Percentiles rank a stretch among this genome's conserved stretches.
These are phyloP conservation scores for Morone saxatilis DNA, from an alignment of 2,113 vertebrate genomes.

Conservation along the genomic window DNA sequence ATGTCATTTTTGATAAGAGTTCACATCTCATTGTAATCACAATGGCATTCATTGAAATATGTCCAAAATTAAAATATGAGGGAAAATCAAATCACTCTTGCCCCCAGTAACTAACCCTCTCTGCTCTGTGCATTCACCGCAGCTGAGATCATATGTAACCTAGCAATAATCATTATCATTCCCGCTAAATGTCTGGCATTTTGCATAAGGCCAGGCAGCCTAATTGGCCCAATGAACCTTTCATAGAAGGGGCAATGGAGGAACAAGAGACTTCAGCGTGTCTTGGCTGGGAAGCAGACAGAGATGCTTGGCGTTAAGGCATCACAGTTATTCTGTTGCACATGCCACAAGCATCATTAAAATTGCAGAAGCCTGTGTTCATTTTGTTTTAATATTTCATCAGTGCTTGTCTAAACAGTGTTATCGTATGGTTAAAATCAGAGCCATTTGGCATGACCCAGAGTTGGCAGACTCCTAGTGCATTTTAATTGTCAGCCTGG, in stretches of 20 bases:
- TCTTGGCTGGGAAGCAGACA: slow-evolving; percentile 34
- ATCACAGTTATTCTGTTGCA: slow-evolving; percentile 74
- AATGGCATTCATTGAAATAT: slow-evolving; percentile 61
- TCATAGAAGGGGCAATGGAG: slow-evolving; percentile 58
- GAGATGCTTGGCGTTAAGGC: slow-evolving; percentile 59
- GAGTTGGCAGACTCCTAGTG: slow-evolving; percentile 41
- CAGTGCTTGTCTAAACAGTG: slow-evolving; percentile 67
- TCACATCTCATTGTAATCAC: slow-evolving; percentile 26
- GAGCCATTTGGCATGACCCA: slow-evolving; percentile 67
- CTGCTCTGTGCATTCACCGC: slow-evolving; percentile 36
- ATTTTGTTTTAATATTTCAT: slow-evolving; percentile 83
- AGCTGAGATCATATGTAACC: slow-evolving; percentile 71
- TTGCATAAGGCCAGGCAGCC: slow-evolving; percentile 73
- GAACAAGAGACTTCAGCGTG: slow-evolving; percentile 57
- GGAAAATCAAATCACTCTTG: slow-evolving; percentile 45
- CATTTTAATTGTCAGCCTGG: slow-evolving; percentile 65
- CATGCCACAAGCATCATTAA: slow-evolving; percentile 84
- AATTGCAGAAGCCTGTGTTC: slow-evolving; percentile 76
- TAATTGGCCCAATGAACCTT: slow-evolving; percentile 81
- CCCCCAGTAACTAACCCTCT: slow-evolving; percentile 51
- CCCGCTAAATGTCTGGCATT: slow-evolving; percentile 78
- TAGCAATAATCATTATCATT: slow-evolving; percentile 79
- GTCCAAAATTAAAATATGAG: slow-evolving; percentile 47
- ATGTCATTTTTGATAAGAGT: slow-evolving; percentile 13
- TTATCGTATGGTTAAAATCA: slow-evolving; percentile 74